Evolutionary conservation across 2,113 vertebrate genomes (phyloP), one percentile per base, ranked within the genome.

Genomic region (Sylvia atricapilla): DNA sequence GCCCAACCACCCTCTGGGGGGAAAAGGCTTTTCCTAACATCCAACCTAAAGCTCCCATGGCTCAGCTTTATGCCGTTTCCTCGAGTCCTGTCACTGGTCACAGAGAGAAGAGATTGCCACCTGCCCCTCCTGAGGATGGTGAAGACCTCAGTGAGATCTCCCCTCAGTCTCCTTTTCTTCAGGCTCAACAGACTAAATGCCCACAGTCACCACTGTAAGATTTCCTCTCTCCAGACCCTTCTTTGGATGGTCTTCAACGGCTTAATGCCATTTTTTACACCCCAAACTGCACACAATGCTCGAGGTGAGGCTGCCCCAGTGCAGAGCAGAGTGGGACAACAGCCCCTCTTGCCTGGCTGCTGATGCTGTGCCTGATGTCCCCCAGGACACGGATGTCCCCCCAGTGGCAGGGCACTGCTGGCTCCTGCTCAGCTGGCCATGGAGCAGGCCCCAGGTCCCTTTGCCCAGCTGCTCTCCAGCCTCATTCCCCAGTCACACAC

Each of bases 21-120:
- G 16, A 68, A 50, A 19, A 58, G 24, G 5, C 35, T 67, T 67
- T 44, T 81, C 59, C 60, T 39, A 43, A 52, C 33, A 59, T 8
- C 27, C 22, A 67, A 11, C 33, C 16, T 53, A 46, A 74, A 46
- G 23, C 28, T 59, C 24, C 44, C 52, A 16, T 21, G 46, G 39
- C 60, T 39, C 1, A 0, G 15, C 33, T 52, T 67, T 11, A 39
- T 8, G 33, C 12, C 13, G 27, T 44, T 33, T 23, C 44, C 52
- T 52, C 0, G 0, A 67, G 46, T 52, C 39, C 37, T 16, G 11
- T 30, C 44, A 46, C 28, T n/a, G 28, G 5, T 25, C 46, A 67
- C 10, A 52, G 31, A 86, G 9, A 43, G 10, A 64, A 43, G 33
- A 60, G 20, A 53, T 10, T 11, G 16, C 53, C n/a, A 46, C 16